Conservation (phyloP, 2,888 invertebrate genomes). For the Oscheius sp. region DNA sequence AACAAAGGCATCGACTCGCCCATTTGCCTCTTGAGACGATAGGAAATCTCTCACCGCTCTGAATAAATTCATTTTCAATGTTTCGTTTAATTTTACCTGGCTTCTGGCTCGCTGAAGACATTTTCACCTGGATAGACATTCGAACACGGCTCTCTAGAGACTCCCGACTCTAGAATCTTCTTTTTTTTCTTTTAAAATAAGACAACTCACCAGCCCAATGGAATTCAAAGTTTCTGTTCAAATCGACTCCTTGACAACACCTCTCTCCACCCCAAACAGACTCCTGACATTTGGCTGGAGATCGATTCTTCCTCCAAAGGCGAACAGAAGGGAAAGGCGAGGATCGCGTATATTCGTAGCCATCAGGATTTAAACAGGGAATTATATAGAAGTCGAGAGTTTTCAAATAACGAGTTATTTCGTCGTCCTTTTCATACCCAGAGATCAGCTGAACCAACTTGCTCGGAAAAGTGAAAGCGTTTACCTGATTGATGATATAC, state of each 20-base stretch:
- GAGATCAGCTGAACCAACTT: slow-evolving; percentile 59
- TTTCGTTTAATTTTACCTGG: slow-evolving; percentile 49
- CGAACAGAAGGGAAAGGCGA: slow-evolving; percentile 63
- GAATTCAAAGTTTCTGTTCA: slow-evolving; percentile 69
- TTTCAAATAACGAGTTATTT: slow-evolving; percentile 62
- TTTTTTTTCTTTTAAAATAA: background rate
- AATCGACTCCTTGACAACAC: slow-evolving; percentile 69
- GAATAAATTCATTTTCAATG: background rate
- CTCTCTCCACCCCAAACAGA: slow-evolving; percentile 62
- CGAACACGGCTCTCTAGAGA: slow-evolving; percentile 67
- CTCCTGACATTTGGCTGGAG: slow-evolving; percentile 60
- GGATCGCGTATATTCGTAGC: slow-evolving; percentile 67
- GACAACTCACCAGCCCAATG: slow-evolving; percentile 58
- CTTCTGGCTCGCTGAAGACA: slow-evolving; percentile 70
- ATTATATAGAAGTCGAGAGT: slow-evolving; percentile 65
- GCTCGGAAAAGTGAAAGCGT: background rate
- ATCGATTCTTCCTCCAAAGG: slow-evolving; percentile 69
- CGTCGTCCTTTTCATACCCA: slow-evolving; percentile 60
- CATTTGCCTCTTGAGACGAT: slow-evolving; percentile 52
- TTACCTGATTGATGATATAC: slow-evolving; percentile 68
- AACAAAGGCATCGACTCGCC: slow-evolving; percentile 68
- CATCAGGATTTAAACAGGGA: slow-evolving; percentile 69
- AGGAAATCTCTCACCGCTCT: slow-evolving; percentile 65
- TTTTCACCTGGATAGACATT: slow-evolving; percentile 68
- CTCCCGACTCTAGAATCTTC: slow-evolving; percentile 60